Base-by-base conservation (phyloP, 2,113 vertebrate species). In the Nansenia antarctica region DNA sequence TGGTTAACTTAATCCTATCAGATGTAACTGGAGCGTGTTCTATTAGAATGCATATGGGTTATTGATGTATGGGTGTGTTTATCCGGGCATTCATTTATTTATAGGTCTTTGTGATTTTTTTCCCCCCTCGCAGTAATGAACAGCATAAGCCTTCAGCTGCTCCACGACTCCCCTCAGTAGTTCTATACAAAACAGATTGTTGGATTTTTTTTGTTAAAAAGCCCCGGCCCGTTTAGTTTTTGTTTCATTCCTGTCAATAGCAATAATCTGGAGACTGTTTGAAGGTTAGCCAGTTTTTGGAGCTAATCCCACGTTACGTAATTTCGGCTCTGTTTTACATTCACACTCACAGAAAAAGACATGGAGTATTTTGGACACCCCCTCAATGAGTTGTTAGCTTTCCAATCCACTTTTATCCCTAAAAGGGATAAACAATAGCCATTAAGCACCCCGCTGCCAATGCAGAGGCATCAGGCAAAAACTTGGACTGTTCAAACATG, bases 21-120 rank as follows among this genome's bases (percentile, higher is more conserved):
- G 87, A 73, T 85, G 83, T 86, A 87, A 90, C 81, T 85, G 79
- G 87, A 90, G 87, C 87, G 74, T 83, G 79, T 81, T 87, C 85
- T 87, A 84, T 88, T 89, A 90, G 86, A 89, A 90, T 87, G 87
- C 85, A 86, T 87, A 86, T 88, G 85, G 88, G 89, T 89, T 90
- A 89, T 89, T 90, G 85, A 91, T 88, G 84, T 82, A 84, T 83
- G 76, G 76, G 79, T 30, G 34, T 87, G 86, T 89, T 90, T 89
- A 88, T 90, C 77, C 82, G 80, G 74, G 78, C 85, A 85, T 87
- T 89, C 83, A 87, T 88, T 89, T 89, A 88, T 88, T 91, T 89
- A 88, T 87, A 88, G 86, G 84, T 85, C 76, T 76, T 81, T 82
- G 85, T 80, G 79, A 88, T 89, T 87, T 86, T 78, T 78, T 77